Percentiles rank a stretch among this genome's conserved stretches.
These are phyloP conservation scores for Calosoma granatense DNA, from an alignment of 1,140 invertebrate genomes.

Conservation along the genomic window DNA sequence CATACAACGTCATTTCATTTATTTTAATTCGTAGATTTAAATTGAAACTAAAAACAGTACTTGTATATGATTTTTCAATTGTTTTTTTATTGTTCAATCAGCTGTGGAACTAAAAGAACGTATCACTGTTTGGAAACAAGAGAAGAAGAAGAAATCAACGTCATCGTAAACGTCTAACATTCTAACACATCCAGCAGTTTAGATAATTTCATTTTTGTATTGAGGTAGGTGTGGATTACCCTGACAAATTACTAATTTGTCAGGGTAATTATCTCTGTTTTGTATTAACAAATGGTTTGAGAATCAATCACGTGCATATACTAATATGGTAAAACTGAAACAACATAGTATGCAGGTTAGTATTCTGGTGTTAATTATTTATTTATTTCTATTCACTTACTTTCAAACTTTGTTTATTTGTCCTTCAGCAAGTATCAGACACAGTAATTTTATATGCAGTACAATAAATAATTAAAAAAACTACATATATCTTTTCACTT, in stretches of 20 bases:
- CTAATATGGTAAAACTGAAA: too few relatives aligned
- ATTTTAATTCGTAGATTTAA: too few relatives aligned
- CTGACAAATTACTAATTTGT: neutral
- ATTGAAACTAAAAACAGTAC: neutral
- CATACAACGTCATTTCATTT: too few relatives aligned
- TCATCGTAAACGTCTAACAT: neutral
- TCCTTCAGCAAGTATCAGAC: too few relatives aligned
- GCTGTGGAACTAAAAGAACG: constrained; percentile 65
- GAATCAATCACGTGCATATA: too few relatives aligned
- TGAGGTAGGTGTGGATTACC: constrained; percentile 1
- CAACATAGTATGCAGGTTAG: too few relatives aligned
- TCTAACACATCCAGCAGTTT: neutral
- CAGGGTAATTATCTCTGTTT: neutral
- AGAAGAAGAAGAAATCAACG: constrained; percentile 44
- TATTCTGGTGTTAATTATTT: too few relatives aligned
- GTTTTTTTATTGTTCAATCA: constrained; percentile 23
- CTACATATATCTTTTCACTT: too few relatives aligned
- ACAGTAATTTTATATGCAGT: too few relatives aligned
- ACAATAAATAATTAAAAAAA: too few relatives aligned
- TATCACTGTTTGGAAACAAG: constrained; percentile 67
- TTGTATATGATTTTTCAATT: neutral
- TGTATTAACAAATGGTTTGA: neutral
- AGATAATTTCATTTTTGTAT: neutral
- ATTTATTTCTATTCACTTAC: too few relatives aligned
- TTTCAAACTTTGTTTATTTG: too few relatives aligned